These are phyloP conservation scores for Macroglossus sobrinus DNA, from an alignment of 2,113 vertebrate genomes.

Conservation along the genomic window DNA sequence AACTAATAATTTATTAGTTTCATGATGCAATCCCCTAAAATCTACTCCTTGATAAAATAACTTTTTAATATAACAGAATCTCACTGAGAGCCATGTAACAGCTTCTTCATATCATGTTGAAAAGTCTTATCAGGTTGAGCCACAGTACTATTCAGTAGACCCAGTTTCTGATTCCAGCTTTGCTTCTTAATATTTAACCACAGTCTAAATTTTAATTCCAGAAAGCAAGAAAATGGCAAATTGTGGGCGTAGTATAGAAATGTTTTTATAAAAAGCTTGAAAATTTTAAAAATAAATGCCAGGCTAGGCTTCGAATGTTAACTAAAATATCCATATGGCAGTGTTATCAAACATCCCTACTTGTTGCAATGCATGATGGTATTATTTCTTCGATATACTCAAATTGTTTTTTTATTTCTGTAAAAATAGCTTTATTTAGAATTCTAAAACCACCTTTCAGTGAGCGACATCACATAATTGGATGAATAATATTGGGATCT, in stretches of 20 bases:
- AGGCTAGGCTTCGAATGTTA: neutral
- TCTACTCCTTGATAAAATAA: neutral
- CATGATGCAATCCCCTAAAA: neutral
- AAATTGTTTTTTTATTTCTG: neutral
- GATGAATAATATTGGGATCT: conserved; percentile 45
- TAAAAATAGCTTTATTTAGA: conserved; percentile 51
- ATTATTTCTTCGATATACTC: conserved; percentile 18
- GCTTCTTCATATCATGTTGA: neutral
- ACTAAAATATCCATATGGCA: conserved; percentile 34
- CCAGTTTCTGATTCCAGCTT: neutral
- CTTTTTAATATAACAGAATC: neutral
- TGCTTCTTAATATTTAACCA: neutral
- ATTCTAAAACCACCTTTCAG: neutral
- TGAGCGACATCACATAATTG: neutral
- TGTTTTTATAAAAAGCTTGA: conserved; percentile 4
- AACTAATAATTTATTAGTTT: too few species aligned
- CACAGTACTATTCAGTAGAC: neutral
- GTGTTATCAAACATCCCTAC: conserved; percentile 42
- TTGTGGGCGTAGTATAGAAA: neutral
- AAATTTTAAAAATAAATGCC: neutral
- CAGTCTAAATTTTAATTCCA: neutral
- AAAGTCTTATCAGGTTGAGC: neutral
- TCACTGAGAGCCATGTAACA: neutral
- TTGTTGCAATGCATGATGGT: neutral
- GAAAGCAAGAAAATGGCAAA: neutral